Evolutionary conservation across 1,140 invertebrate species (phyloP).

Genomic region (Goniozus legneri): DNA sequence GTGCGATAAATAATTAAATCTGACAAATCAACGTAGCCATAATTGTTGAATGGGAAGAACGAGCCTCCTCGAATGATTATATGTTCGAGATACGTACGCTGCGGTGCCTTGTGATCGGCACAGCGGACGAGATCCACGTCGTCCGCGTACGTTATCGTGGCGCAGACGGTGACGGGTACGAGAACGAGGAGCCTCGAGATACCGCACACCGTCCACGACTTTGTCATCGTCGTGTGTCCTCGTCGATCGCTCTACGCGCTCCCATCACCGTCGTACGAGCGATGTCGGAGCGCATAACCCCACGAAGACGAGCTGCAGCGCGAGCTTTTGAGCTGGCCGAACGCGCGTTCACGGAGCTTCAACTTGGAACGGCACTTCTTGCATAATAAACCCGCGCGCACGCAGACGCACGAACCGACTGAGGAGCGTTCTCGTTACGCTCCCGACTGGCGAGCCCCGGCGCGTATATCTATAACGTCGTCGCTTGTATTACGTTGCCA

Average conservation of each 20-base stretch:
- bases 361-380: too few relatives aligned
- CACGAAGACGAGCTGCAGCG: too few relatives aligned
- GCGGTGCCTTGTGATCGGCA: constrained; percentile 19
- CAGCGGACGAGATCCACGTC: constrained; percentile 21
- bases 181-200: constrained; percentile 25
- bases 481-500: neutral
- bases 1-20: too few relatives aligned
- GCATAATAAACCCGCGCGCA: neutral
- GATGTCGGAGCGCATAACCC: too few relatives aligned
- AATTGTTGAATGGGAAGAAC: too few relatives aligned
- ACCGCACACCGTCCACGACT: constrained; percentile 25
- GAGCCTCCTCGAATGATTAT: too few relatives aligned
- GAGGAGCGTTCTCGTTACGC: too few relatives aligned
- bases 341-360: too few relatives aligned
- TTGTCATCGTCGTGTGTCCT: constrained; percentile 22
- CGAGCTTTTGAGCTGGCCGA: too few relatives aligned
- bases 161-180: constrained; percentile 32
- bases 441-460: too few relatives aligned
- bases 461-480: too few relatives aligned
- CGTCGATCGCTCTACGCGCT: constrained; percentile 16
- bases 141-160: constrained; percentile 23
- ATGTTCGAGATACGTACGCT: constrained; percentile 20
- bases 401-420: neutral
- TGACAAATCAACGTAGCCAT: too few relatives aligned
- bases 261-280: constrained; percentile 6